These are phyloP conservation scores for Tetragonula carbonaria DNA, from an alignment of 2,888 invertebrate species.

Conservation along the genomic window DNA sequence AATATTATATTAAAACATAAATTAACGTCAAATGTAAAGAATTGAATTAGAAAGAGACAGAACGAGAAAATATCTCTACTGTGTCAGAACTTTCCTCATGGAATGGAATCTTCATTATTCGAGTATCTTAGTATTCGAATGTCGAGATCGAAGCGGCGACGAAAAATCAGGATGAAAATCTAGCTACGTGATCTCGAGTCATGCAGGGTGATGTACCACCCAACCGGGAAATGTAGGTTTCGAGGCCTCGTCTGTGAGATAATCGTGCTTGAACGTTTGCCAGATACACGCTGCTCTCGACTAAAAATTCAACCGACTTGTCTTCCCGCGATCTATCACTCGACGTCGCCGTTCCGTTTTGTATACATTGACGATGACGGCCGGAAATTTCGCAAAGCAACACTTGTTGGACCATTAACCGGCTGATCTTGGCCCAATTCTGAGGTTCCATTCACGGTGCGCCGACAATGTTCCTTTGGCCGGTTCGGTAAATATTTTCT, in stretches of 20 bases:
- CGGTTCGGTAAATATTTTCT: neutral
- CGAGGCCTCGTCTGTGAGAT: conserved; percentile 18
- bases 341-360: neutral
- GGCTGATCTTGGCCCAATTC: neutral
- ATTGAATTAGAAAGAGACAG: no score
- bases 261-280: conserved; percentile 26
- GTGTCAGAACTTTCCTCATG: no score
- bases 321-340: conserved; percentile 13
- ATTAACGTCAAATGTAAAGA: no score
- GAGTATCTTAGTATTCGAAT: no score
- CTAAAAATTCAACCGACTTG: conserved; percentile 13
- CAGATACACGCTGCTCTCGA: conserved; percentile 5
- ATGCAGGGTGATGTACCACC: neutral
- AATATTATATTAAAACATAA: no score
- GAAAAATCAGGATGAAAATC: neutral
- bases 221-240: conserved; percentile 22
- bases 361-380: neutral
- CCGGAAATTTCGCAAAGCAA: neutral
- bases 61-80: no score
- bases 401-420: conserved; percentile 10
- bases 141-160: no score
- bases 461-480: neutral
- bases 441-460: neutral
- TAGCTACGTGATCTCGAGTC: neutral
- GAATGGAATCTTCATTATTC: no score